Conservation (phyloP, 2,888 invertebrate genomes). For the Diarsia mendica region DNA sequence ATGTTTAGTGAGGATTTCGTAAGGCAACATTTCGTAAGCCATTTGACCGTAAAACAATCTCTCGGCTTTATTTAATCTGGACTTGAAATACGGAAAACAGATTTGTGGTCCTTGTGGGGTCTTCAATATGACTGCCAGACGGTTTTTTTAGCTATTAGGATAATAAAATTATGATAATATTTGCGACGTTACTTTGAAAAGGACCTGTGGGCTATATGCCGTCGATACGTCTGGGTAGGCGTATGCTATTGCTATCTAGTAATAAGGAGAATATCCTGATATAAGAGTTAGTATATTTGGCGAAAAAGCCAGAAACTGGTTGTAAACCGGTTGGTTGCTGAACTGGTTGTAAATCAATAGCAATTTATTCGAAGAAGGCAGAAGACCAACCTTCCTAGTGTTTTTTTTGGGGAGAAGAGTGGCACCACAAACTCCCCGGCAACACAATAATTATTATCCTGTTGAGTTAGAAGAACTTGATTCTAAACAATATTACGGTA, state of each 20-base stretch:
- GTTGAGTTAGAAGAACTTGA: background rate
- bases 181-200: background rate
- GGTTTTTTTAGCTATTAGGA: background rate
- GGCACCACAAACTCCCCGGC: background rate
- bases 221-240: background rate
- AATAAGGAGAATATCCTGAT: background rate
- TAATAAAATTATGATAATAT: background rate
- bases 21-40: conserved; percentile 11
- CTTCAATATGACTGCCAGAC: background rate
- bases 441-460: background rate
- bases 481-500: background rate
- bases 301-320: background rate
- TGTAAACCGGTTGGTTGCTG: too few species aligned
- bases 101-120: background rate
- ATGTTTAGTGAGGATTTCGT: conserved; percentile 26
- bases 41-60: conserved; percentile 9
- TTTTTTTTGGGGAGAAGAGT: background rate
- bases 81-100: background rate
- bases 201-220: background rate
- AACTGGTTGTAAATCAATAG: too few species aligned
- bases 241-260: background rate
- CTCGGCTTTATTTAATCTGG: background rate
- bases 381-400: background rate
- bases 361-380: background rate
- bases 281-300: background rate